phyloP scores from a whole-genome alignment of 2,113 vertebrate genomes.

The Australoheros scitulus region DNA sequence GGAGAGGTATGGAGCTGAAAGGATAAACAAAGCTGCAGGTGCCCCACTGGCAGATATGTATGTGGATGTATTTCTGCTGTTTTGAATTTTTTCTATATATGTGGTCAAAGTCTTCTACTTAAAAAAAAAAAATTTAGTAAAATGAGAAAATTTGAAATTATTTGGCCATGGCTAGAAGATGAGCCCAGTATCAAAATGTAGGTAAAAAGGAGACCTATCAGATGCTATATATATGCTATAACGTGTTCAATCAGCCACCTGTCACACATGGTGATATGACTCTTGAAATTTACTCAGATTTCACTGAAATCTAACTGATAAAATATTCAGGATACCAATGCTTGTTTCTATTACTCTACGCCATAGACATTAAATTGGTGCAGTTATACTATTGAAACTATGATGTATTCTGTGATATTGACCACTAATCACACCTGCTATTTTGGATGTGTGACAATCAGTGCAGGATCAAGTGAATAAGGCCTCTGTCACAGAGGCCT shows the following conservation, averaged over 20 bases:
- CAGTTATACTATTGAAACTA: background rate
- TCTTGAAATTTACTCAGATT: no score
- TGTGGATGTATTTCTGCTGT: background rate
- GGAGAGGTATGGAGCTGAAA: fast-evolving
- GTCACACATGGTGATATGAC: no score
- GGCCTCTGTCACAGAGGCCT: background rate
- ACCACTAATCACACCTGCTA: background rate
- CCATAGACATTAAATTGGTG: background rate
- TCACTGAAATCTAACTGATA: background rate
- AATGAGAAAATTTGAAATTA: fast-evolving
- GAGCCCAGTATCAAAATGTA: fast-evolving
- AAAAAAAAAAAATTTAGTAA: background rate
- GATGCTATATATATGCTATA: background rate
- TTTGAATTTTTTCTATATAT: background rate
- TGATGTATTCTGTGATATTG: background rate
- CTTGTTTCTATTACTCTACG: no score
- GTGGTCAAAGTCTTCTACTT: background rate
- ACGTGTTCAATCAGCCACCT: no score
- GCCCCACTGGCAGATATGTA: background rate
- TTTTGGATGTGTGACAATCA: background rate
- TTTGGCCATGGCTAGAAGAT: background rate
- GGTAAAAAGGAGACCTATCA: background rate
- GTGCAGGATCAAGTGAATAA: fast-evolving
- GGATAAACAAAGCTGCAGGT: background rate
- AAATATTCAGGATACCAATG: no score